Evolutionary conservation across 2,888 invertebrate species (phyloP).

Genomic region (Drosophila helvetica): DNA sequence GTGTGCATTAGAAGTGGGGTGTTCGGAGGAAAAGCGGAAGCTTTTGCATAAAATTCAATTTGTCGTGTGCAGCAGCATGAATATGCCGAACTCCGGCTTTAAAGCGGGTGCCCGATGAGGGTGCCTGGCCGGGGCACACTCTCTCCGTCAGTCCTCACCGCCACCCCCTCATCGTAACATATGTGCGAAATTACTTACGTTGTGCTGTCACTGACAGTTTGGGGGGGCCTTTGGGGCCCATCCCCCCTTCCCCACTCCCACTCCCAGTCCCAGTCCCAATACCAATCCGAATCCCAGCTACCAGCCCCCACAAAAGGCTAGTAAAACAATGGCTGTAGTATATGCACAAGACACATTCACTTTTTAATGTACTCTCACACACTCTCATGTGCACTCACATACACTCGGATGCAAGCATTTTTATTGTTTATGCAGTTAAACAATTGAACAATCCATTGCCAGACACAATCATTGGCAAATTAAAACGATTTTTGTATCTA

Average conservation of each 20-base stretch:
- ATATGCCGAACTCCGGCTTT: constrained; percentile 72
- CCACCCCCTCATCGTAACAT: constrained; percentile 67
- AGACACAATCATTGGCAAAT: constrained; percentile 44
- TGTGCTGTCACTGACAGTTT: constrained; percentile 48
- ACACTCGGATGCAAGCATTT: constrained; percentile 22
- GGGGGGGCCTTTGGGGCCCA: constrained; percentile 25
- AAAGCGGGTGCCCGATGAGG: constrained; percentile 54
- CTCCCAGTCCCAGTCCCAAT: too few species aligned
- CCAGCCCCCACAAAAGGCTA: constrained; percentile 42
- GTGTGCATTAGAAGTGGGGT: constrained; percentile 34
- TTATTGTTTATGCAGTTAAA: constrained; percentile 48
- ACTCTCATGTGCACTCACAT: constrained; percentile 13
- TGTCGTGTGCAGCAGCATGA: constrained; percentile 79
- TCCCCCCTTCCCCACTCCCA: neutral
- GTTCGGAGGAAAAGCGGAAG: constrained; percentile 42
- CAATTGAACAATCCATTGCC: constrained; percentile 37
- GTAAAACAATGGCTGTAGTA: constrained; percentile 61
- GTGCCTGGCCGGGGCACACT: constrained; percentile 10
- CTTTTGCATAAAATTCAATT: constrained; percentile 79
- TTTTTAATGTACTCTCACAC: constrained; percentile 56
- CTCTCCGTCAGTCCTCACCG: constrained; percentile 6
- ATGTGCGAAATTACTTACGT: constrained; percentile 79
- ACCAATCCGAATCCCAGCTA: neutral
- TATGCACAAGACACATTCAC: constrained; percentile 56
- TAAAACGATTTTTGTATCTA: constrained; percentile 42